Percentiles rank a stretch among this genome's conserved stretches.
Conservation (phyloP, 2,888 invertebrate genomes). For the Diaprepes abbreviatus region DNA sequence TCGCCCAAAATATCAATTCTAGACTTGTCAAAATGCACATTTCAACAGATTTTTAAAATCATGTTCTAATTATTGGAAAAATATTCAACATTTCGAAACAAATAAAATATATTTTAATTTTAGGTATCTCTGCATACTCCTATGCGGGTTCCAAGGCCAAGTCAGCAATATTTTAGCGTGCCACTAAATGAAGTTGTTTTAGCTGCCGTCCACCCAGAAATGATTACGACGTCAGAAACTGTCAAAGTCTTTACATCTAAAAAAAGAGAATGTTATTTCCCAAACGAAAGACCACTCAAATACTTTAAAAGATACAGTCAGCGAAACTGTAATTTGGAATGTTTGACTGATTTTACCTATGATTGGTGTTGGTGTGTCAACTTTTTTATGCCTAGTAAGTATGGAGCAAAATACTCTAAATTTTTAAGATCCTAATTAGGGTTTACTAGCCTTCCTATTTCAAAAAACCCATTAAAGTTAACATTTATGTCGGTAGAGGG, state of each 20-base stretch:
- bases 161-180: conserved; percentile 75
- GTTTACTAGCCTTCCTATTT: too few relatives aligned
- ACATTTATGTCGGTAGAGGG: too few relatives aligned
- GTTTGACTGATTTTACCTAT: conserved; percentile 32
- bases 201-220: conserved; percentile 78
- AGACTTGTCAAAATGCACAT: too few relatives aligned
- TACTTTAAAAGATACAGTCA: conserved; percentile 40
- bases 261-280: conserved; percentile 68
- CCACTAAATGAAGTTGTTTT: conserved; percentile 78
- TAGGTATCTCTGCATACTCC: conserved; percentile 77
- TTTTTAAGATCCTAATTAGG: too few relatives aligned
- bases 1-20: too few relatives aligned
- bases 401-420: too few relatives aligned
- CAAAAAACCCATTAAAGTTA: too few relatives aligned
- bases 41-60: too few relatives aligned
- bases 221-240: conserved; percentile 80
- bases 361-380: conserved; percentile 24
- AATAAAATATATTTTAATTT: too few relatives aligned
- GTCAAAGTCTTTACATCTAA: conserved; percentile 74
- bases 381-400: conserved; percentile 42
- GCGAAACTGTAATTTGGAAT: conserved; percentile 34
- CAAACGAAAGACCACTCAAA: conserved; percentile 13
- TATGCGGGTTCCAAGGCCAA: conserved; percentile 75
- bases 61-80: too few relatives aligned
- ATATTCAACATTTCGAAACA: too few relatives aligned